Conservation (phyloP, 2,888 invertebrate species). For the Mimachlamys varia region DNA sequence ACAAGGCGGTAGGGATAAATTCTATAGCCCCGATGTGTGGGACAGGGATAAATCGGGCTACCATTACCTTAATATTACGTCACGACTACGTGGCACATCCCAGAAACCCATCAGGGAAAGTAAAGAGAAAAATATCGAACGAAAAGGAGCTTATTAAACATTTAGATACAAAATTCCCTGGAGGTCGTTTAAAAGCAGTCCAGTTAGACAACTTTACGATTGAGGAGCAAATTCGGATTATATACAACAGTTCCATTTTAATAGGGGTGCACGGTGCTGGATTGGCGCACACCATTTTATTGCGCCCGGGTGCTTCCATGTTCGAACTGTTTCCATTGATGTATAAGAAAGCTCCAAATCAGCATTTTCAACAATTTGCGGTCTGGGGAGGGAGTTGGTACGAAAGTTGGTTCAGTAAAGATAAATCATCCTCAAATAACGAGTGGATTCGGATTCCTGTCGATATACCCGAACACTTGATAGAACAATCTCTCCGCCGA, state of each 20-base stretch:
- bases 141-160: slow-evolving; percentile 42
- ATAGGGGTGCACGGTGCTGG: slow-evolving; percentile 46
- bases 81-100: slow-evolving; percentile 47
- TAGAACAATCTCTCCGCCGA: not conserved
- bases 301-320: slow-evolving; percentile 43
- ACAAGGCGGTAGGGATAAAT: slow-evolving; percentile 31
- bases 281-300: slow-evolving; percentile 36
- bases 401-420: slow-evolving; percentile 41
- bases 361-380: slow-evolving; percentile 45
- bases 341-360: slow-evolving; percentile 40
- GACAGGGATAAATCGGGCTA: not conserved
- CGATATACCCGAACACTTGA: not conserved
- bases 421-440: not conserved
- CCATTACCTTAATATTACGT: slow-evolving; percentile 38
- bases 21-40: not conserved
- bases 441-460: not conserved
- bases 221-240: slow-evolving; percentile 40
- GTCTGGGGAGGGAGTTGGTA: slow-evolving; percentile 41
- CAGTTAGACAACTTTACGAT: slow-evolving; percentile 40
- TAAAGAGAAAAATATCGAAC: slow-evolving; percentile 40
- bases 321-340: slow-evolving; percentile 42
- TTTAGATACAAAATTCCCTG: slow-evolving; percentile 28
- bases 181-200: slow-evolving; percentile 14
- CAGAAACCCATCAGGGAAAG: slow-evolving; percentile 40
- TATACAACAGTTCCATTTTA: slow-evolving; percentile 37